Evolutionary conservation across 1,140 invertebrate species (phyloP), one percentile per base, ranked within the genome.

Genomic region (Hylaeus anthracinus): DNA sequence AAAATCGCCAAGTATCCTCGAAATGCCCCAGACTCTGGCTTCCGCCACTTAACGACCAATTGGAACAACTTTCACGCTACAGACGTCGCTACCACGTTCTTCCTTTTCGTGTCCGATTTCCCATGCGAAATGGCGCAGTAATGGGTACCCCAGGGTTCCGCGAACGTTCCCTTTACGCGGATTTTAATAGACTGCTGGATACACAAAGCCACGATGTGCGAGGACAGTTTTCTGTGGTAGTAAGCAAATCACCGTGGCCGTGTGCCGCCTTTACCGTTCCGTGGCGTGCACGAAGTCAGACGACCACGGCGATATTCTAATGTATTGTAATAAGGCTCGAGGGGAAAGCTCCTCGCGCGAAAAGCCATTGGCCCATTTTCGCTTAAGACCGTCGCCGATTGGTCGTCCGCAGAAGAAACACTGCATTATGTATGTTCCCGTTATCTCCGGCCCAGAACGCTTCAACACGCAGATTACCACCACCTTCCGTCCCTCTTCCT

Each of bases 401-500:
- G 88, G 83, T 83, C 77, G 88, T 86, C 84, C 82, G 82, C 81
- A 82, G 83, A 79, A 81, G 83, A 87, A 88, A 90, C 89, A 89
- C 85, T 90, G 87, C 88, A 90, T 90, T 89, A 90, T 90, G 88
- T 88, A 90, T 90, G 88, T 89, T 82, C 77, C 87, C 82, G 88
- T 90, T 90, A 89, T 88, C 86, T 85, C 66, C 71, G 72, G 63
- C 63, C 84, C 72, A 85, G 87, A 85, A 86, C 78, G 82, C 80
- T 86, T 71, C 82, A 82, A 90, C 88, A 89, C 87, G 82, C 89
- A 88, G 89, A 90, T 90, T 90, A 89, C 84, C 79, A 71, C 70
- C 83, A 81, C 86, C 84, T 86, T 85, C 72, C 70, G 72, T 72
- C 70, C 67, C 69, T 60, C 53, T 65, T 65, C 43, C 55, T 60